phyloP scores from a whole-genome alignment of 1,140 invertebrate genomes.

The Cydia pomonella region DNA sequence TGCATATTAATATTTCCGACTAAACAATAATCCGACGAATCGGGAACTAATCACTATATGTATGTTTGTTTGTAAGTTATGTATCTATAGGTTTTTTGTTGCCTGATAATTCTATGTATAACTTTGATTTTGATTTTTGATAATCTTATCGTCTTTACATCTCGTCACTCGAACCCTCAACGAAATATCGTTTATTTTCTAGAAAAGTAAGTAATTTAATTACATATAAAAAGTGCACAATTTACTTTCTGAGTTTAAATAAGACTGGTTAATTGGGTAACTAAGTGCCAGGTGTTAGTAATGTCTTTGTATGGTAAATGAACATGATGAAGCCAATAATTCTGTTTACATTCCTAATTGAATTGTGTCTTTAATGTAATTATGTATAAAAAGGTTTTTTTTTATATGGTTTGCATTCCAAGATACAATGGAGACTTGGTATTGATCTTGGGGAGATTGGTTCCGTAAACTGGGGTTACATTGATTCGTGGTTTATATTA shows the following conservation, averaged over 20 bases:
- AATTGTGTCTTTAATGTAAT: background rate
- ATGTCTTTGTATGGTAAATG: background rate
- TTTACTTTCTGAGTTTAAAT: background rate
- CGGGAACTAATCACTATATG: too few relatives aligned
- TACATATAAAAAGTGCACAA: slow-evolving; percentile 18
- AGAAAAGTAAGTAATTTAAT: slow-evolving; percentile 54
- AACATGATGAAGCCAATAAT: slow-evolving; percentile 11
- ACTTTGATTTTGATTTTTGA: too few relatives aligned
- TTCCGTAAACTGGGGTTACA: too few relatives aligned
- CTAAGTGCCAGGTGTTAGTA: background rate
- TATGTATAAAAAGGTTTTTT: background rate
- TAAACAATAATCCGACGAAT: too few relatives aligned
- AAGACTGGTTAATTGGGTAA: background rate
- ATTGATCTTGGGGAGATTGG: background rate
- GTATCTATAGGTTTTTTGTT: too few relatives aligned
- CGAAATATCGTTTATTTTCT: slow-evolving; percentile 5
- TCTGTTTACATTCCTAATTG: slow-evolving; percentile 13
- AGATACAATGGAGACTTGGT: background rate
- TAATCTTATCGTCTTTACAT: too few relatives aligned
- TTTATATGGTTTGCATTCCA: too few relatives aligned
- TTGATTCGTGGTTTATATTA: too few relatives aligned
- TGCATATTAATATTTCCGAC: too few relatives aligned
- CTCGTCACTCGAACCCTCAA: background rate
- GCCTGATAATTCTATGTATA: too few relatives aligned
- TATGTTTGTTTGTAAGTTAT: too few relatives aligned